Percentiles rank a stretch among this genome's conserved stretches.
Conservation (phyloP, 2,888 invertebrate species). For the Proisotoma minuta region DNA sequence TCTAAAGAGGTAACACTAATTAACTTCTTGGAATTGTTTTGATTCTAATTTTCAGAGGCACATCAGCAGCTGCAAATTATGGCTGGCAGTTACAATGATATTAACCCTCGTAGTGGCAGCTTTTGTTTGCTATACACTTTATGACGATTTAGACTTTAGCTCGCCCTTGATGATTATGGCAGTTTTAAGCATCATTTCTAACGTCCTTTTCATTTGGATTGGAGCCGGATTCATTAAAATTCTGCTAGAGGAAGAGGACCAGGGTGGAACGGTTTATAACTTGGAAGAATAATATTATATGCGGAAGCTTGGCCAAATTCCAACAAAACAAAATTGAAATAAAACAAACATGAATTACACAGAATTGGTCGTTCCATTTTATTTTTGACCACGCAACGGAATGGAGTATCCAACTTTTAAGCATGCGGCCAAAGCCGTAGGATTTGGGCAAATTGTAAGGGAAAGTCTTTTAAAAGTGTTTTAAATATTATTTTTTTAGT, state of each 20-base stretch:
- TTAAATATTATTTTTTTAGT: too few species aligned
- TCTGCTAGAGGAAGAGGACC: neutral
- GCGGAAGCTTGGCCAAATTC: too few species aligned
- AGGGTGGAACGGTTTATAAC: conserved; percentile 4
- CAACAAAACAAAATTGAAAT: too few species aligned
- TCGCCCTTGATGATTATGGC: neutral
- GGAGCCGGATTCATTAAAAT: neutral
- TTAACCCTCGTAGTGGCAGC: conserved; percentile 21
- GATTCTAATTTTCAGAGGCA: neutral
- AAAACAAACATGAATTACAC: too few species aligned
- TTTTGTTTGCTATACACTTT: conserved; percentile 21
- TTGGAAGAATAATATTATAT: neutral
- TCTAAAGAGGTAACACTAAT: neutral
- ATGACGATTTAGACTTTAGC: neutral
- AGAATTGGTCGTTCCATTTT: too few species aligned
- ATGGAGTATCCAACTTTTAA: too few species aligned
- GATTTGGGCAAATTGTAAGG: too few species aligned
- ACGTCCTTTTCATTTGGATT: neutral
- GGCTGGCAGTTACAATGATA: conserved; percentile 19
- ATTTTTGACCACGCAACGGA: too few species aligned
- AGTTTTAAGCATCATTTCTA: neutral
- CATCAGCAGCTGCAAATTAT: conserved; percentile 13
- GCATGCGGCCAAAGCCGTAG: too few species aligned
- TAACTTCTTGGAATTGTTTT: too few species aligned
- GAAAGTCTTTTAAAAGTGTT: too few species aligned